Evolutionary conservation across 2,113 vertebrate genomes (phyloP).

Genomic region (Thomomys bottae): DNA sequence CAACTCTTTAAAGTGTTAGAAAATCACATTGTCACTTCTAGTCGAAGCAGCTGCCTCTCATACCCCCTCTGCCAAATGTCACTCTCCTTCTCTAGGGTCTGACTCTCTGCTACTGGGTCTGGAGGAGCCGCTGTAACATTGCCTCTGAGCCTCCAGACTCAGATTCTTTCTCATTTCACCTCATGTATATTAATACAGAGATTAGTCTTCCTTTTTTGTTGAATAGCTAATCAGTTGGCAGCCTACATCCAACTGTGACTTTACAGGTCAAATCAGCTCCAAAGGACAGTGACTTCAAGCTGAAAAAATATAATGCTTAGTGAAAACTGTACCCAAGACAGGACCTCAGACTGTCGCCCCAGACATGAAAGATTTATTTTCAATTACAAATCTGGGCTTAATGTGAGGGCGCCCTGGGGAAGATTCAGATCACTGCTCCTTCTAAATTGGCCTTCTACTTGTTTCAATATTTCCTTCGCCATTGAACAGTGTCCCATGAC

Average conservation of each 20-base stretch:
- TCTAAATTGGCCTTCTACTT: conserved; percentile 70
- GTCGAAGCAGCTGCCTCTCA: conserved; percentile 46
- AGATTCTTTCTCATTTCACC: conserved; percentile 47
- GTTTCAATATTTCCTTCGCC: conserved; percentile 63
- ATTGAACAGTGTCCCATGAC: conserved; percentile 45
- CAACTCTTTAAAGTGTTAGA: conserved; percentile 64
- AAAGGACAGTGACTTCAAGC: conserved; percentile 64
- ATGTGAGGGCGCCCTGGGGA: conserved; percentile 46
- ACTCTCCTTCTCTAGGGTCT: conserved; percentile 59
- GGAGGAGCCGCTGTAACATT: conserved; percentile 69
- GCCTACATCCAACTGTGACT: conserved; percentile 40
- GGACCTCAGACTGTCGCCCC: conserved; percentile 61
- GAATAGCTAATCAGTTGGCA: conserved; percentile 67
- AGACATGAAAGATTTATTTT: conserved; percentile 75
- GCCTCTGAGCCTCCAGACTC: conserved; percentile 61
- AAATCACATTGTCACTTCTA: conserved; percentile 63
- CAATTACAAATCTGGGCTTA: conserved; percentile 68
- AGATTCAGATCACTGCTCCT: conserved; percentile 70
- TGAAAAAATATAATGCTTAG: conserved; percentile 66
- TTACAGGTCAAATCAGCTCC: conserved; percentile 66
- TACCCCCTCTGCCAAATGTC: conserved; percentile 64
- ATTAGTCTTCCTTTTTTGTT: conserved; percentile 68
- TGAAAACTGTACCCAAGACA: conserved; percentile 60
- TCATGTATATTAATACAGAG: conserved; percentile 68
- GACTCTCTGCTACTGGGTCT: conserved; percentile 45